A percentile compares a stretch with the other conserved stretches of the same genome.
phyloP scores from a whole-genome alignment of 2,113 vertebrate species.

The Nansenia antarctica region DNA sequence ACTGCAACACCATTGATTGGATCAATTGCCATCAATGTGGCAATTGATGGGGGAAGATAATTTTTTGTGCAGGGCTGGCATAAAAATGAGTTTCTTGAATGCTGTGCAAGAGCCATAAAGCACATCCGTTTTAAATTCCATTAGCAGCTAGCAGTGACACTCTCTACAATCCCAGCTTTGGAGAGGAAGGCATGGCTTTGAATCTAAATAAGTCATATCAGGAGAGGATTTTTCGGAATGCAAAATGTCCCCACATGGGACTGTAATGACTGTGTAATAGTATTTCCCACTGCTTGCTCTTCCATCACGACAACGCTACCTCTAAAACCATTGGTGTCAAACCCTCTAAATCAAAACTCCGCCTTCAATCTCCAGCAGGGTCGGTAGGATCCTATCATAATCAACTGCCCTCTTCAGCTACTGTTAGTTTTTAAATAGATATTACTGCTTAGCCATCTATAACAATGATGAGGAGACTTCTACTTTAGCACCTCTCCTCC shows the following conservation, averaged over 20 bases:
- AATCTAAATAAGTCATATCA: conserved; percentile 39
- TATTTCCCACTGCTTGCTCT: no score
- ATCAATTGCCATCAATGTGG: conserved; percentile 14
- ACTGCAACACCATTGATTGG: conserved; percentile 2
- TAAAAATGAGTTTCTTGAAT: conserved; percentile 28
- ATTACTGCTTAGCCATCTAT: no score
- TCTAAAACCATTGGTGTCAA: no score
- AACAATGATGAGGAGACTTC: no score
- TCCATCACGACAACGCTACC: no score
- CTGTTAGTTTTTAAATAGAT: no score
- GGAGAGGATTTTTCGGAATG: background rate
- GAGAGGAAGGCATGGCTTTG: conserved; percentile 24
- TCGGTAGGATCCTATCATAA: no score
- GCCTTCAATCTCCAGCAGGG: no score
- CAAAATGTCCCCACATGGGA: background rate
- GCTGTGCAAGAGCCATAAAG: conserved; percentile 46
- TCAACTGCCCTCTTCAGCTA: no score
- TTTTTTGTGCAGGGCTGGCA: conserved; percentile 30
- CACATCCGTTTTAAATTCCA: conserved; percentile 57
- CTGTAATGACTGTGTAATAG: no score
- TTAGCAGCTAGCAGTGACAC: conserved; percentile 34
- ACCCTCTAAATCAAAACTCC: no score
- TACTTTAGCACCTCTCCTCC: no score
- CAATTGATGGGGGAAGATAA: conserved; percentile 12
- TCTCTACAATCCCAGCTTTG: conserved; percentile 21